These are phyloP conservation scores for Rhinogobio ventralis DNA, from an alignment of 2,797 vertebrate species.

Conservation along the genomic window DNA sequence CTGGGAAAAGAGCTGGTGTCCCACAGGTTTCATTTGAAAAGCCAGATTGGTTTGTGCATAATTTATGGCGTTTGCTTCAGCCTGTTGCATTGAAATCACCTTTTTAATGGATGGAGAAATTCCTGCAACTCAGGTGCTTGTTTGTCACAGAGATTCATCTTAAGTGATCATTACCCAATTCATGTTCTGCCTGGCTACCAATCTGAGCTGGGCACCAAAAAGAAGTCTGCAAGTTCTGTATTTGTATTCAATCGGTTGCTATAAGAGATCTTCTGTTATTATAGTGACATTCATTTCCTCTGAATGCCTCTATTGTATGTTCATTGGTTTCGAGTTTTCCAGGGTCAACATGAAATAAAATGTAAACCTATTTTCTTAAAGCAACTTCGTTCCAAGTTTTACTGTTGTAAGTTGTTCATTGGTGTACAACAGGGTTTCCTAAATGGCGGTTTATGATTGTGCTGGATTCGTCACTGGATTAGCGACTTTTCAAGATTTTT, in stretches of 20 bases:
- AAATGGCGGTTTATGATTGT: background rate
- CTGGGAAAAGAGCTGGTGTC: slow-evolving; percentile 2
- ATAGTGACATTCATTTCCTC: background rate
- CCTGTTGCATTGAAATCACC: slow-evolving; percentile 39
- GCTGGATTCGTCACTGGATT: no score
- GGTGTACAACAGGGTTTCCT: background rate
- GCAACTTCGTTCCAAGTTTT: background rate
- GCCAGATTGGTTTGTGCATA: slow-evolving; percentile 58
- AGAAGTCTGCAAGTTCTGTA: background rate
- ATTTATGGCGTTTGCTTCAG: slow-evolving; percentile 56
- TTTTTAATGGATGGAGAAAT: slow-evolving; percentile 35
- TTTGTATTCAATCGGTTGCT: background rate
- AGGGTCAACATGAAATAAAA: background rate
- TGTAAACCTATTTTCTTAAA: background rate
- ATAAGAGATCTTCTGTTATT: background rate
- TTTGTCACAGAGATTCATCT: slow-evolving; percentile 37
- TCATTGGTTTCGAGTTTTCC: background rate
- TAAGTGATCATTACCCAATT: slow-evolving; percentile 27
- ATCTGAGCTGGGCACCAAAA: background rate
- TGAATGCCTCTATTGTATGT: no score
- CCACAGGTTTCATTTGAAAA: slow-evolving; percentile 36
- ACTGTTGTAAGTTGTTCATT: background rate
- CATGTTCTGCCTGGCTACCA: background rate
- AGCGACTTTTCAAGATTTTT: no score
- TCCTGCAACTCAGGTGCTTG: slow-evolving; percentile 41